phyloP scores from a whole-genome alignment of 1,140 invertebrate genomes.

The Vanessa tameamea region DNA sequence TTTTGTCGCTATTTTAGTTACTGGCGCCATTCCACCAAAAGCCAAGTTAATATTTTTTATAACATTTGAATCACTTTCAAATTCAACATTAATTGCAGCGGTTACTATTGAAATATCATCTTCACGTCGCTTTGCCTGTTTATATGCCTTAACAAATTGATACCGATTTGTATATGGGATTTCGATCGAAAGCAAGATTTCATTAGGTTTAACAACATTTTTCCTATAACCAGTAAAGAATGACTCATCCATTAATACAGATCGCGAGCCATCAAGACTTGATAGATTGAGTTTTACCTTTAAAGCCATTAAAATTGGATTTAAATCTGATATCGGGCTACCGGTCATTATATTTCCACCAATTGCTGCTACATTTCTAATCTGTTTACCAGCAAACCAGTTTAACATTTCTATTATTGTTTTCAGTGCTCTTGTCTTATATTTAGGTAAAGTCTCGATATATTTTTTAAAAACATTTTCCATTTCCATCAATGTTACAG shows the following conservation, averaged over 20 bases:
- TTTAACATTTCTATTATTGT: slow-evolving; percentile 93
- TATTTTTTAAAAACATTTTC: slow-evolving; percentile 84
- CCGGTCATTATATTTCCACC: slow-evolving; percentile 98
- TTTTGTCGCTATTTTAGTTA: slow-evolving; percentile 89
- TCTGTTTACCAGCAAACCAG: slow-evolving; percentile 98
- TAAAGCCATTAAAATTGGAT: slow-evolving; percentile 94
- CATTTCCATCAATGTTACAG: slow-evolving; percentile 91
- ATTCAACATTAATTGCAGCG: slow-evolving; percentile 87
- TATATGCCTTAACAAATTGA: slow-evolving; percentile 93
- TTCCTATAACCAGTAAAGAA: slow-evolving; percentile 95
- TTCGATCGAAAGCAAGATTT: slow-evolving; percentile 90
- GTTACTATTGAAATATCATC: slow-evolving; percentile 99
- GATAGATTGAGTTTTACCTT: slow-evolving; percentile 82
- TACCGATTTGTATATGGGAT: slow-evolving; percentile 83
- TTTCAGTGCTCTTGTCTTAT: slow-evolving; percentile 87
- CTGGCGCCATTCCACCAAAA: slow-evolving; percentile 96
- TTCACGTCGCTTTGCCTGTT: slow-evolving; percentile 95
- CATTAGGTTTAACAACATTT: slow-evolving; percentile 89
- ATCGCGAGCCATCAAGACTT: slow-evolving; percentile 78
- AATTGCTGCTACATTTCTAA: slow-evolving; percentile 91
- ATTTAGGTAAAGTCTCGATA: slow-evolving; percentile 83
- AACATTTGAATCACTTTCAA: slow-evolving; percentile 81
- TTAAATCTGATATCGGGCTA: slow-evolving; percentile 97
- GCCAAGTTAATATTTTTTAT: slow-evolving; percentile 86
- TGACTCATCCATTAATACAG: slow-evolving; percentile 90